Evolutionary conservation across 1,140 invertebrate species (phyloP), one percentile per base, ranked within the genome.

Genomic region (Brachionus manjavacas): DNA sequence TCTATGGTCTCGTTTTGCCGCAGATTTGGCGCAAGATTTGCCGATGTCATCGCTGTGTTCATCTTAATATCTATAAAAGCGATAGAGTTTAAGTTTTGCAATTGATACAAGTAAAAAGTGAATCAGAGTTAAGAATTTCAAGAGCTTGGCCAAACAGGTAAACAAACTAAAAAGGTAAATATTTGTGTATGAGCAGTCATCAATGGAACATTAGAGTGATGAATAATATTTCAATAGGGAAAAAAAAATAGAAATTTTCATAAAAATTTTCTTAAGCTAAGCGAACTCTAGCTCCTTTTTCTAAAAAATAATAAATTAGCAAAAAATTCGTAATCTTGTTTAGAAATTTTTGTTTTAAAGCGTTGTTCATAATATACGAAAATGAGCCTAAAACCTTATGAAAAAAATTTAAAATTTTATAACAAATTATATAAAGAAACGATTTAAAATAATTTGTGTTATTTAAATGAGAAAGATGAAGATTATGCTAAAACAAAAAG

Each of bases 281-380:
- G 35, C 68, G 68, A 72, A 72, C 68, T 72, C 68, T 72, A 72
- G 68, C 68, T 72, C 68, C 68, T 72, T 72, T 72, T 72, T 72
- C 39, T 39, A 39, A 39, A 72, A 20, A 72, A 72, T 72, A 72
- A 72, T 72, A 72, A 72, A 72, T 72, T 72, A 72, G 39, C 68
- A 23, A 72, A 72, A 72, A 23, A 72, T 72, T 72, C 68, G 68
- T 72, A 72, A 72, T 72, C 68, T 72, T 72, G 41, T 72, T 72
- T 72, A 39, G 35, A 43, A 41, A 41, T 41, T 39, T 70, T 72
- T 72, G 52, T 72, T 35, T 39, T 72, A 16, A 72, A 72, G 68
- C 68, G 68, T 72, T 72, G 68, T 41, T 72, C 68, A 72, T 72
- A 39, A 72, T 72, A 72, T 43, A 41, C 68, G 14, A 72, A 72